phyloP scores from a whole-genome alignment of 2,797 vertebrate species.

The Passerculus sandwichensis region DNA sequence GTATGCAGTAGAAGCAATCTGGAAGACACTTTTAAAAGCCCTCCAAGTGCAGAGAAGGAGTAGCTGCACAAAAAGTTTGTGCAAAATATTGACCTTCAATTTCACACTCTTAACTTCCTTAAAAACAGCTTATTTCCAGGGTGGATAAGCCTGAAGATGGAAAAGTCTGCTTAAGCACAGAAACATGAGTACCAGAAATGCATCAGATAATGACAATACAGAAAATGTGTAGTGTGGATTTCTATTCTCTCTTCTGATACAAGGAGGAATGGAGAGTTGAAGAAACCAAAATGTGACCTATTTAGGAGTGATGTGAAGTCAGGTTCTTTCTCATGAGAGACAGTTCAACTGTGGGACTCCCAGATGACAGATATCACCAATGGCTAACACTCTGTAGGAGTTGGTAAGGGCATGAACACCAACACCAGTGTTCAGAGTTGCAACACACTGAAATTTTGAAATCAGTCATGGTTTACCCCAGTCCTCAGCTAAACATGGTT shows the following conservation, averaged over 20 bases:
- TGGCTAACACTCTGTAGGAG: not conserved
- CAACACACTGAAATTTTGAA: not conserved
- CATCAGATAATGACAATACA: not conserved
- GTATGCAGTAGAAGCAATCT: not conserved
- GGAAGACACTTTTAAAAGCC: not conserved
- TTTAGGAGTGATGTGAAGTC: not conserved
- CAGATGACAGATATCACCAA: not conserved
- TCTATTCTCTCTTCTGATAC: not conserved
- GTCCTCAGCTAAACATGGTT: not conserved
- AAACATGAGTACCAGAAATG: not conserved
- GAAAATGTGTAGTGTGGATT: not conserved
- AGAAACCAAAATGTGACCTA: not conserved
- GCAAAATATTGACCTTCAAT: not conserved
- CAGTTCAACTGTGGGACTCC: not conserved
- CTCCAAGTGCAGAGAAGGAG: not conserved
- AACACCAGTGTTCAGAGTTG: not conserved
- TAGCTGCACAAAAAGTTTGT: not conserved
- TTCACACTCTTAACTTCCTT: not conserved
- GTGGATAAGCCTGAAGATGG: not conserved
- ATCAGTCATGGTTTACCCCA: not conserved
- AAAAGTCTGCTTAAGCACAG: not conserved
- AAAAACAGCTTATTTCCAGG: not conserved
- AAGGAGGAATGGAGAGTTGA: not conserved
- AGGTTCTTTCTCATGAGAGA: not conserved
- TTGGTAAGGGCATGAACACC: not conserved